phyloP scores from a whole-genome alignment of 2,797 vertebrate species.

The Pseudopleuronectes americanus region DNA sequence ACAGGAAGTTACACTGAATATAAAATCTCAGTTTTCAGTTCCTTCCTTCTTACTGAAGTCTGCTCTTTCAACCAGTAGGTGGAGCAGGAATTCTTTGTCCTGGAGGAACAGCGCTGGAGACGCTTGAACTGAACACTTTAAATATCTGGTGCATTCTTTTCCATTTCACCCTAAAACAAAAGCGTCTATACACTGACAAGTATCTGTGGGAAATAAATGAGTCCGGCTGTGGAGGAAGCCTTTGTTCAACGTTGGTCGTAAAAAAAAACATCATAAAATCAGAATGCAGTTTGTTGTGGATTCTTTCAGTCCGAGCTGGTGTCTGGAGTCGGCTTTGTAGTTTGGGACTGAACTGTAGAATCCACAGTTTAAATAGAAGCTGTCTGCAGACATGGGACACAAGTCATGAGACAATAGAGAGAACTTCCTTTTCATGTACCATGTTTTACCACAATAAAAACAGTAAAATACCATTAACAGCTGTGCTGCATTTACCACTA shows the following conservation, averaged over 20 bases:
- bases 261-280: conserved; percentile 24
- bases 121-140: background rate
- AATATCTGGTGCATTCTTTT: background rate
- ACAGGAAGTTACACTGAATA: too few species aligned
- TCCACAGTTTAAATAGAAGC: conserved; percentile 27
- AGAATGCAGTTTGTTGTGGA: conserved; percentile 43
- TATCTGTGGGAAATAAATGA: conserved; percentile 1
- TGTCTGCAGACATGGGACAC: conserved; percentile 41
- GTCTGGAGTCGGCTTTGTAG: conserved; percentile 48
- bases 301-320: conserved; percentile 19
- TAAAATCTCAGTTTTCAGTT: too few species aligned
- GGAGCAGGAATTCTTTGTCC: conserved; percentile 39
- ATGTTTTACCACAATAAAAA: conserved; percentile 12
- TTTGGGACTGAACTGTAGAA: conserved; percentile 18
- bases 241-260: conserved; percentile 37
- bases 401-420: conserved; percentile 10
- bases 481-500: background rate
- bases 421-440: conserved; percentile 3
- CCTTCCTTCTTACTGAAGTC: background rate
- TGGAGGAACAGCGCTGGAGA: background rate
- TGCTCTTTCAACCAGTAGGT: conserved; percentile 56
- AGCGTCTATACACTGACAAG: background rate
- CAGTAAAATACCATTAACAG: background rate
- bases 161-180: background rate
- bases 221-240: background rate